Percentiles rank a stretch among this genome's conserved stretches.
Evolutionary conservation across 2,113 vertebrate genomes (phyloP).

Genomic region (Zosterops borbonicus): DNA sequence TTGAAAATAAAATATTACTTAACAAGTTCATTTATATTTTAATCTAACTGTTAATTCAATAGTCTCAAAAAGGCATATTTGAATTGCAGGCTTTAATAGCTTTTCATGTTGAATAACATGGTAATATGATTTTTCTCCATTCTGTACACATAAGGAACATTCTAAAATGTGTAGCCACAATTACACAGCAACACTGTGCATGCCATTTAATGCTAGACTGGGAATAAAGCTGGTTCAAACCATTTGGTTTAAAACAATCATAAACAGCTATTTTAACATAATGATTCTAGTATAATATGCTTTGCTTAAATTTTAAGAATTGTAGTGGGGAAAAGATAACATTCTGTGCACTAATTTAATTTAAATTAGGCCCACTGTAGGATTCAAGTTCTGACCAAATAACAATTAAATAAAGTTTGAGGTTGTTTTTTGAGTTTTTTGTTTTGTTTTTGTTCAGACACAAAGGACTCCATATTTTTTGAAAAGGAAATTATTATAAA

Average conservation of each 20-base stretch:
- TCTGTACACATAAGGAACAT: slow-evolving; percentile 13
- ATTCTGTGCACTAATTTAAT: background rate
- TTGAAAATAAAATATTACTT: slow-evolving; percentile 61
- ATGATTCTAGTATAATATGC: background rate
- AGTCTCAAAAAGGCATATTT: slow-evolving; percentile 43
- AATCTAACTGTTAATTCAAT: slow-evolving; percentile 50
- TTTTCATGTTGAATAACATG: slow-evolving; percentile 25
- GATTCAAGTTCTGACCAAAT: background rate
- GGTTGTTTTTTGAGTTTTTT: background rate
- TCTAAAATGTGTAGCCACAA: slow-evolving; percentile 23
- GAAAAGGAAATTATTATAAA: slow-evolving; percentile 21
- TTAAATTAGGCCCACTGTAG: background rate
- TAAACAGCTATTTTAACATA: background rate
- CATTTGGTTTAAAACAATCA: slow-evolving; percentile 11
- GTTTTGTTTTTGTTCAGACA: background rate
- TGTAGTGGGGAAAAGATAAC: background rate
- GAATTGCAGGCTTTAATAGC: slow-evolving; percentile 30
- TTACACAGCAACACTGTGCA: background rate
- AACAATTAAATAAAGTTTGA: background rate
- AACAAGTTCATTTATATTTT: slow-evolving; percentile 45
- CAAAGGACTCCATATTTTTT: background rate
- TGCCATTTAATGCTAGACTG: slow-evolving; percentile 1
- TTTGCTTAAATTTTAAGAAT: slow-evolving; percentile 22
- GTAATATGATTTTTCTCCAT: slow-evolving; percentile 11
- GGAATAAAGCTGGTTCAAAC: slow-evolving; percentile 25